Conservation (phyloP, 2,797 vertebrate species). For the Botia kubotai region DNA sequence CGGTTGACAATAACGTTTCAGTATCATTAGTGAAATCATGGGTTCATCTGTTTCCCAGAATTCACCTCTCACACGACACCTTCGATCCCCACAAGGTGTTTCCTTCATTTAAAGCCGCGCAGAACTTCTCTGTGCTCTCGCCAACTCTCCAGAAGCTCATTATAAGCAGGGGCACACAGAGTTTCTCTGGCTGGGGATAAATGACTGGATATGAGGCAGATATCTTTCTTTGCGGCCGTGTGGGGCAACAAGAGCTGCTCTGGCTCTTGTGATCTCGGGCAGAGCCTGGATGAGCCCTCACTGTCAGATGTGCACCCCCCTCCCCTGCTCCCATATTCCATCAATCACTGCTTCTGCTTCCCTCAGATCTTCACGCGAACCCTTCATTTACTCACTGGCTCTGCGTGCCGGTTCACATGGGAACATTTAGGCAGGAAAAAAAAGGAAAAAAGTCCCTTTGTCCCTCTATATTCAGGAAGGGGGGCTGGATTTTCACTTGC, state of each 20-base stretch:
- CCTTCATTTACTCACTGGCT: constrained; percentile 62
- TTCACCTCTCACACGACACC: constrained; percentile 4
- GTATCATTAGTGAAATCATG: no score
- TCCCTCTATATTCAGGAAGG: constrained; percentile 62
- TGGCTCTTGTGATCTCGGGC: constrained; percentile 56
- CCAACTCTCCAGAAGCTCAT: constrained; percentile 31
- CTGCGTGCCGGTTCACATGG: constrained; percentile 51
- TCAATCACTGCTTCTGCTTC: constrained; percentile 72
- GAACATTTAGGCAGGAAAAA: constrained; percentile 67
- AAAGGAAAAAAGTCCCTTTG: constrained; percentile 60
- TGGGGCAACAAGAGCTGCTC: constrained; percentile 46
- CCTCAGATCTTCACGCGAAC: constrained; percentile 62
- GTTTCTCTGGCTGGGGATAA: constrained; percentile 56
- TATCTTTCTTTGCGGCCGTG: constrained; percentile 56
- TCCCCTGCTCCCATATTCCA: constrained; percentile 71
- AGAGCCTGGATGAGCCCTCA: constrained; percentile 68
- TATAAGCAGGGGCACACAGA: constrained; percentile 57
- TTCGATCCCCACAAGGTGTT: constrained; percentile 16
- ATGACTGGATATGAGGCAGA: constrained; percentile 68
- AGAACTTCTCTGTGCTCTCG: constrained; percentile 59
- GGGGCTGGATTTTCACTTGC: constrained; percentile 64
- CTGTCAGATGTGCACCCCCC: constrained; percentile 70
- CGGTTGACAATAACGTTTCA: background rate
- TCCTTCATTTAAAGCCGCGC: constrained; percentile 20
- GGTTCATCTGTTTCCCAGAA: constrained; percentile 7